phyloP scores from a whole-genome alignment of 2,797 vertebrate species.

The Clarias pachynema region DNA sequence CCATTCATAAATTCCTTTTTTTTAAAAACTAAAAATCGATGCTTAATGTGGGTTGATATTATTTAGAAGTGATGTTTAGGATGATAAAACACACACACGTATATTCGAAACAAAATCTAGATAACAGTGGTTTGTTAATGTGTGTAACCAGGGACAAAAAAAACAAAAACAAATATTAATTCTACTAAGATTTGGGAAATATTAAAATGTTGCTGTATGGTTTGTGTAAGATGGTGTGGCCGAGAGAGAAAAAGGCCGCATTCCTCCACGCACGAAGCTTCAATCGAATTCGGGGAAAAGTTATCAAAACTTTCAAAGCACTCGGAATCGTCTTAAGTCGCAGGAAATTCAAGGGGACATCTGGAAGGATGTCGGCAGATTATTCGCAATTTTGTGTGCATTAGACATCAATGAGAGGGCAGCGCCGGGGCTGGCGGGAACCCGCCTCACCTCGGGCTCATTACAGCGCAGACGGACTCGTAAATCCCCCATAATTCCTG shows the following conservation, averaged over 20 bases:
- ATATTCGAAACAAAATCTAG: neutral
- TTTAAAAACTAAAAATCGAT: slow-evolving; percentile 28
- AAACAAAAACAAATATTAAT: neutral
- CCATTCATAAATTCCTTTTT: slow-evolving; percentile 31
- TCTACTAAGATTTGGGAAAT: neutral
- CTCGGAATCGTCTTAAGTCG: slow-evolving; percentile 78
- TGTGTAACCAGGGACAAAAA: neutral
- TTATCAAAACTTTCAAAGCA: slow-evolving; percentile 82
- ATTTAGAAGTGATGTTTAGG: slow-evolving; percentile 13
- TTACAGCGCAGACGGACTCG: slow-evolving; percentile 70
- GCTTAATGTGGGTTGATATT: slow-evolving; percentile 19
- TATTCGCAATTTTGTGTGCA: slow-evolving; percentile 81
- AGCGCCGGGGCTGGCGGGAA: slow-evolving; percentile 62
- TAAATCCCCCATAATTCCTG: slow-evolving; percentile 75
- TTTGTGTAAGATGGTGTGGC: slow-evolving; percentile 37
- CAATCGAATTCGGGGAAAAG: slow-evolving; percentile 77
- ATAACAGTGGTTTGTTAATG: neutral
- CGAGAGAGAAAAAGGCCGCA: slow-evolving; percentile 55
- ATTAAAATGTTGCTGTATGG: neutral
- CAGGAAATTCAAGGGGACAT: slow-evolving; percentile 83
- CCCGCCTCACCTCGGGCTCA: slow-evolving; percentile 70
- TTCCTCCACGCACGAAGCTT: slow-evolving; percentile 73
- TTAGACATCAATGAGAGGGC: slow-evolving; percentile 77
- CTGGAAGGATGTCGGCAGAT: slow-evolving; percentile 81
- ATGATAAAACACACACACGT: neutral